Conservation (phyloP, 2,797 vertebrate species). For the Eulemur rubriventer region DNA sequence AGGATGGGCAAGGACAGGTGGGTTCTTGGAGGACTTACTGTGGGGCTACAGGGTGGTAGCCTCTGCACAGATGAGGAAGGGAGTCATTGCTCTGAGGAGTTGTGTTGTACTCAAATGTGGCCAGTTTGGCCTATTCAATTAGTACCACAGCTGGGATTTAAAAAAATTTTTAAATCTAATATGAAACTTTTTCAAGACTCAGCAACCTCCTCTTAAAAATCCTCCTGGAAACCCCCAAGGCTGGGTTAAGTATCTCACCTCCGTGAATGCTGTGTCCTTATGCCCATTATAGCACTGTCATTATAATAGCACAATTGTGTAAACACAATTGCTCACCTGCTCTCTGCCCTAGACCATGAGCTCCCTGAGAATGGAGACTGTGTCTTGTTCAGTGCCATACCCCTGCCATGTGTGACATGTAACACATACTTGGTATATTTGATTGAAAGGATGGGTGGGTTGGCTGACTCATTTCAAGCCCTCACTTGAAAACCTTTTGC, state of each 20-base stretch:
- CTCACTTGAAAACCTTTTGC: neutral
- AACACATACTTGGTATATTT: neutral
- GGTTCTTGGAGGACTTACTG: neutral
- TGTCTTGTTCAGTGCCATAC: neutral
- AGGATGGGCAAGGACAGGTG: neutral
- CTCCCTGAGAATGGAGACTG: neutral
- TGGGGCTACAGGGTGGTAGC: neutral
- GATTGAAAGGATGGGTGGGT: neutral
- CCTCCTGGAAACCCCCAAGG: neutral
- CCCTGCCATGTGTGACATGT: neutral
- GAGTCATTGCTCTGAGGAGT: neutral
- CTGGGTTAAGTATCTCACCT: neutral
- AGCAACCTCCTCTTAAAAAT: neutral
- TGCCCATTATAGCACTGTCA: neutral
- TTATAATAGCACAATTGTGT: fast-evolving
- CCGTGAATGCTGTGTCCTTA: fast-evolving
- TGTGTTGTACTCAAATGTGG: neutral
- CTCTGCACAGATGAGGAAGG: neutral
- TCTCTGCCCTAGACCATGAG: neutral
- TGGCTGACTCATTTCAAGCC: neutral
- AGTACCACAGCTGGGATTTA: neutral
- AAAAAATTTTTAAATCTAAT: neutral
- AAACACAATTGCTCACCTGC: neutral
- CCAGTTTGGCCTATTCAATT: neutral
- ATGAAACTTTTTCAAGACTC: neutral